These are phyloP conservation scores for Bilobella aurantiaca DNA, from an alignment of 1,140 invertebrate genomes.

Conservation along the genomic window DNA sequence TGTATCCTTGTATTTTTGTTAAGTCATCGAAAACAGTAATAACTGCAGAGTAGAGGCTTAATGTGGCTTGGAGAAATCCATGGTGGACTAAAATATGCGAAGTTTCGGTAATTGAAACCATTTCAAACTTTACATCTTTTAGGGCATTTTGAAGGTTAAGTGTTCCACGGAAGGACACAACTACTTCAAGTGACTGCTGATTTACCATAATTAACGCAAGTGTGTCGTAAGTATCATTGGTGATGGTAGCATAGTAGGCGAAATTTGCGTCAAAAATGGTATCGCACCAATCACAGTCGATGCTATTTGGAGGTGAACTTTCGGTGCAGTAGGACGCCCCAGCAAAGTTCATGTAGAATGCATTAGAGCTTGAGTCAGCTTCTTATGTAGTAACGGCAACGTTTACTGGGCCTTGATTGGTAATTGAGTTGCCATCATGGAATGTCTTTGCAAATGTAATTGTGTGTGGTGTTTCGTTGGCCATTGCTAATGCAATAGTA, in stretches of 20 bases:
- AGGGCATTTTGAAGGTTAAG: not conserved
- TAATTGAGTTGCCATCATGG: too few species aligned
- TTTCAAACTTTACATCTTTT: not conserved
- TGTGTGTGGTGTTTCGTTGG: too few species aligned
- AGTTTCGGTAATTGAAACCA: not conserved
- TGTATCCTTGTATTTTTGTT: not conserved
- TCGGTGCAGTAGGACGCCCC: not conserved
- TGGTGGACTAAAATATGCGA: not conserved
- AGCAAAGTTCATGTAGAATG: not conserved
- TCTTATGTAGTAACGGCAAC: too few species aligned
- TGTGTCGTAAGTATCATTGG: not conserved
- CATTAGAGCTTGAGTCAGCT: not conserved
- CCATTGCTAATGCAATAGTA: too few species aligned
- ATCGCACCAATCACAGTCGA: too few species aligned
- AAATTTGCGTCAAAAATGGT: not conserved
- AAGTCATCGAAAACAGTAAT: not conserved
- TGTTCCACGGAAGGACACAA: not conserved
- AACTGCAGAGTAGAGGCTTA: not conserved
- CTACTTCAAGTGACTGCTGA: not conserved
- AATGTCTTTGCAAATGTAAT: too few species aligned
- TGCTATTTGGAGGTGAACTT: too few species aligned
- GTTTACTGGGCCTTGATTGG: too few species aligned
- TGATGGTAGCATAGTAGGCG: not conserved
- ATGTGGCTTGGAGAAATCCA: not conserved
- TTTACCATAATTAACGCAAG: not conserved